These are phyloP conservation scores for Cryptotermes secundus DNA, from an alignment of 1,140 invertebrate genomes.

Conservation along the genomic window DNA sequence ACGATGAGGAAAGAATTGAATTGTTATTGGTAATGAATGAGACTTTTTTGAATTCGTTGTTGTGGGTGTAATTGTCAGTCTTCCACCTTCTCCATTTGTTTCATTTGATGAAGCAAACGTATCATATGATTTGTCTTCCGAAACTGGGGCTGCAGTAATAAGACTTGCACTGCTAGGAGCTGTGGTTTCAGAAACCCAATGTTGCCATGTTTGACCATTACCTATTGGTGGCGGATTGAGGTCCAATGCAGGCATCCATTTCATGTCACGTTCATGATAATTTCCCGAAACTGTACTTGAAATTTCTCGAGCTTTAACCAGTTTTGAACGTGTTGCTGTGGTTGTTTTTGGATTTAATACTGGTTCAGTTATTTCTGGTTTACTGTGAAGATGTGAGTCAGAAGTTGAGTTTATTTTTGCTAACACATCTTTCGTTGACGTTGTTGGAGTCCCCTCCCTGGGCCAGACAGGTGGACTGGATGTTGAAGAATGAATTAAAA, in stretches of 20 bases:
- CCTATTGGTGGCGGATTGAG: conserved; percentile 20
- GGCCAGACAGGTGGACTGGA: not conserved
- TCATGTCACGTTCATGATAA: not conserved
- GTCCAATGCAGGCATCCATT: not conserved
- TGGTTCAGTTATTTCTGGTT: conserved; percentile 27
- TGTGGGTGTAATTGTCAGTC: not conserved
- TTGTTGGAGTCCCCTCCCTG: not conserved
- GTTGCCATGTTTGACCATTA: not conserved
- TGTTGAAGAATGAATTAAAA: not conserved
- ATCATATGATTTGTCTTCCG: not conserved
- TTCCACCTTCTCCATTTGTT: not conserved
- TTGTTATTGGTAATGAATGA: conserved; percentile 49
- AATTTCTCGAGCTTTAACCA: not conserved
- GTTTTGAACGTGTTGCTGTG: not conserved
- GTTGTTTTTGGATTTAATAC: not conserved
- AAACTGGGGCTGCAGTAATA: not conserved
- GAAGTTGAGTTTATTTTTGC: not conserved
- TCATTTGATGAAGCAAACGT: not conserved
- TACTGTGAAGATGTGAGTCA: not conserved
- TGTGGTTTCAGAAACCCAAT: not conserved
- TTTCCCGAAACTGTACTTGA: not conserved
- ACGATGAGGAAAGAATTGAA: conserved; percentile 74
- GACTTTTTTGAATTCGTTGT: not conserved
- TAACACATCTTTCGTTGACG: not conserved
- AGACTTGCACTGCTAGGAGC: not conserved